Conservation (phyloP, 1,140 invertebrate species). For the Drosophila rufa region DNA sequence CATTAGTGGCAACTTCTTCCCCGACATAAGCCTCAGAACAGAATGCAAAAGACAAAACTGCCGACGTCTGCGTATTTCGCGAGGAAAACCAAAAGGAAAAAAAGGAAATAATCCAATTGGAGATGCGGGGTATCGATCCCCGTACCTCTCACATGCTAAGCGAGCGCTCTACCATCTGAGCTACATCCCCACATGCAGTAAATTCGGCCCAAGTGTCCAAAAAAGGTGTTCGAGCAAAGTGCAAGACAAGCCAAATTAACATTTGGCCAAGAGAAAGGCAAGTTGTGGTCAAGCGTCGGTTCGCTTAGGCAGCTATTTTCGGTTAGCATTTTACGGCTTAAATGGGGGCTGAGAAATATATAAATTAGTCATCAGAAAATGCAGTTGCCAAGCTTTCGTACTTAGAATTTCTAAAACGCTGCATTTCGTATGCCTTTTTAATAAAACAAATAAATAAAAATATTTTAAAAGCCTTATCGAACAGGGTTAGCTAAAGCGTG, state of each 20-base stretch:
- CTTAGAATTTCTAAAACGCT: too few species aligned
- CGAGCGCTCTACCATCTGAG: conserved; percentile 94
- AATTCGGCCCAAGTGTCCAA: conserved; percentile 25
- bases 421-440: background rate
- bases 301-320: conserved; percentile 14
- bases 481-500: background rate
- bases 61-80: conserved; percentile 75
- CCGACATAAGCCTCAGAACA: conserved; percentile 38
- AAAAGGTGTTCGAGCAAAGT: conserved; percentile 57
- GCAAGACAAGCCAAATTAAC: conserved; percentile 55
- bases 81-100: conserved; percentile 31
- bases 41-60: conserved; percentile 56
- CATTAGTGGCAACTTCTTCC: conserved; percentile 68
- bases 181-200: conserved; percentile 86
- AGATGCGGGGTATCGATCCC: conserved; percentile 92
- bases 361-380: background rate
- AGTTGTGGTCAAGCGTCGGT: conserved; percentile 10
- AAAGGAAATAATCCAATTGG: conserved; percentile 61
- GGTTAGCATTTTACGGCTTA: background rate
- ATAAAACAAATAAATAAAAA: background rate
- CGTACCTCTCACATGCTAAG: conserved; percentile 94
- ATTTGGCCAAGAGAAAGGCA: conserved; percentile 45
- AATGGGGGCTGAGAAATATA: background rate
- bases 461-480: background rate
- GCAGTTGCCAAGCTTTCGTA: background rate